Conservation (phyloP, 2,888 invertebrate species). For the Bedellia somnulentella region DNA sequence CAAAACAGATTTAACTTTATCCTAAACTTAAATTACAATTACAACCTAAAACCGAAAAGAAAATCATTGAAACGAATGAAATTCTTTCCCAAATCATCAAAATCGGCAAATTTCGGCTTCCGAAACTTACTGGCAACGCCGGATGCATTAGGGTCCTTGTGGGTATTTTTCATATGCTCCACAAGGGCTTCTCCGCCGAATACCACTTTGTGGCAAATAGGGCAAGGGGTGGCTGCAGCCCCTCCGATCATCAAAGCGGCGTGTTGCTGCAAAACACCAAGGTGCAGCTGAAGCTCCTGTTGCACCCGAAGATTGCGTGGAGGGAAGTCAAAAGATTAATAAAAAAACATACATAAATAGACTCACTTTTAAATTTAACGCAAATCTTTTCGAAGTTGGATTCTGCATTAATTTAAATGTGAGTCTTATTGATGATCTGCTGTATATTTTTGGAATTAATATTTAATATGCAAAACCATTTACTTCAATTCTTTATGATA, state of each 20-base stretch:
- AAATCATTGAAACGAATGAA: neutral
- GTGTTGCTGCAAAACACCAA: slow-evolving; percentile 95
- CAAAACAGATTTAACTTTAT: slow-evolving; percentile 15
- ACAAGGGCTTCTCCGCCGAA: slow-evolving; percentile 90
- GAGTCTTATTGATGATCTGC: too few relatives aligned
- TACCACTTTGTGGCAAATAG: slow-evolving; percentile 92
- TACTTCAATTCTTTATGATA: too few relatives aligned
- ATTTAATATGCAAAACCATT: too few relatives aligned
- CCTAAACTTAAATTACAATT: slow-evolving; percentile 9
- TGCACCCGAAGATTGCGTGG: slow-evolving; percentile 42
- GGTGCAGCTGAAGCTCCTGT: slow-evolving; percentile 88
- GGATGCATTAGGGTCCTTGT: slow-evolving; percentile 89
- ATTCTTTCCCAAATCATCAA: neutral
- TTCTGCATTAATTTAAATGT: slow-evolving; percentile 14
- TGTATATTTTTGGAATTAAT: too few relatives aligned
- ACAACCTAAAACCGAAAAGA: slow-evolving; percentile 4
- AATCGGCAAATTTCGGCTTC: too few relatives aligned
- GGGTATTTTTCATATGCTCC: slow-evolving; percentile 95
- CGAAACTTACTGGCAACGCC: slow-evolving; percentile 85
- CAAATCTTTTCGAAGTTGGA: slow-evolving; percentile 25
- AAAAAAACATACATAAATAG: slow-evolving; percentile 11
- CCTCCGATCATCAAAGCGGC: slow-evolving; percentile 89
- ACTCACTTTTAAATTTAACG: slow-evolving; percentile 34
- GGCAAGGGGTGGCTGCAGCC: slow-evolving; percentile 89
- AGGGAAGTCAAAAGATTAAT: slow-evolving; percentile 33